Evolutionary conservation across 2,113 vertebrate genomes (phyloP).

Genomic region (Burhinus bistriatus): DNA sequence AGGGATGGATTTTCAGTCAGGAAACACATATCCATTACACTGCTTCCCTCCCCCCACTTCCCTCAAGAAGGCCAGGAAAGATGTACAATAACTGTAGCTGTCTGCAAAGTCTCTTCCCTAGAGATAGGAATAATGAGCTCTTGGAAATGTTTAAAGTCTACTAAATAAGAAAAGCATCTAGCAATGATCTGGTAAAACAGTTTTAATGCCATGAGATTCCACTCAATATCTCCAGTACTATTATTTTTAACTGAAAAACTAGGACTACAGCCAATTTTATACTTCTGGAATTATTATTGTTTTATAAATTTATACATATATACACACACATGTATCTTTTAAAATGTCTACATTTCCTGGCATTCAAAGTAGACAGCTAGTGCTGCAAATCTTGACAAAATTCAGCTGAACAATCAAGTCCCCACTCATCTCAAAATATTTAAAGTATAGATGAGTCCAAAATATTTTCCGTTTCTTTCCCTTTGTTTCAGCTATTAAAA

Average conservation of each 20-base stretch:
- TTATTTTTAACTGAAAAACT: slow-evolving; percentile 64
- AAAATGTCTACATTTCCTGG: neutral
- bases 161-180: slow-evolving; percentile 68
- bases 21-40: slow-evolving; percentile 6
- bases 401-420: neutral
- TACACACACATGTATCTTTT: neutral
- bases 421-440: neutral
- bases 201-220: slow-evolving; percentile 53
- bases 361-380: neutral
- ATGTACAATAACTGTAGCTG: slow-evolving; percentile 34
- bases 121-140: slow-evolving; percentile 45
- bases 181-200: slow-evolving; percentile 51
- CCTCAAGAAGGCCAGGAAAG: slow-evolving; percentile 16
- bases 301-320: neutral
- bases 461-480: neutral
- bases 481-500: neutral
- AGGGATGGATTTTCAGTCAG: neutral
- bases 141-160: slow-evolving; percentile 61
- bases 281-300: slow-evolving; percentile 44
- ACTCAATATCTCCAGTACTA: slow-evolving; percentile 52
- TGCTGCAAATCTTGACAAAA: slow-evolving; percentile 1
- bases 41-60: slow-evolving; percentile 12
- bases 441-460: neutral
- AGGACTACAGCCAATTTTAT: slow-evolving; percentile 43
- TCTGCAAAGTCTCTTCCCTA: slow-evolving; percentile 38